Base-by-base conservation (phyloP, 2,888 invertebrate genomes). In the Drosophila histrio region DNA sequence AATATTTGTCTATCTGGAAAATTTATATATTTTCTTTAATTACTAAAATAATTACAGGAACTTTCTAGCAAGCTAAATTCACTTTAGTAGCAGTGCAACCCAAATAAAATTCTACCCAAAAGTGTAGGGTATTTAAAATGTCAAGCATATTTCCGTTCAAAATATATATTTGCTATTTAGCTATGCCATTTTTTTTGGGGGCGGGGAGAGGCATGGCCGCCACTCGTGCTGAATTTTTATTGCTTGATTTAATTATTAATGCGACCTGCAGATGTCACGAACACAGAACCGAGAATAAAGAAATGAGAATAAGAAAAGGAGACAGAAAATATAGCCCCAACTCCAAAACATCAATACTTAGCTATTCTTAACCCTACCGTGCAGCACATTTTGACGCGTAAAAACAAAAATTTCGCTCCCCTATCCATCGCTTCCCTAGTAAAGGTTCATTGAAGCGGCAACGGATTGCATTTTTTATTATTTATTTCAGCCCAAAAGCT, bases 171-270 rank as follows among this genome's bases (percentile, higher is more conserved):
- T 69, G 53, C 58, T 72, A 71, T 73, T 76, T 47, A 69, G 76
- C 71, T 39, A 36, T 57, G 64, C 60, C 54, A 63, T 71, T 64
- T 15, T 66, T 62, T 39, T 46, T 32, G 36, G 30, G n/a, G 13
- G 17, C 5, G 3, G 15, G 44, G 44, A 24, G 49, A 38, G 62
- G 17, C 41, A 8, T 53, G 32, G 34, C 65, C 63, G 82, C 61
- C 78, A 78, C 84, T 88, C 85, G 86, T 87, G 81, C 84, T 87
- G 85, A 85, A 85, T 85, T 85, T 88, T 87, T 85, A 85, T 88
- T 83, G 81, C 85, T 87, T 84, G 88, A 84, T 88, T 85, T 85
- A 85, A 85, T 88, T 88, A 85, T 88, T 85, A 88, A 85, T 85
- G 87, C 81, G 79, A 83, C 87, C 79, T 88, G 88, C 85, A 85